Conservation (phyloP, 2,797 vertebrate genomes). For the Vipera latastei region DNA sequence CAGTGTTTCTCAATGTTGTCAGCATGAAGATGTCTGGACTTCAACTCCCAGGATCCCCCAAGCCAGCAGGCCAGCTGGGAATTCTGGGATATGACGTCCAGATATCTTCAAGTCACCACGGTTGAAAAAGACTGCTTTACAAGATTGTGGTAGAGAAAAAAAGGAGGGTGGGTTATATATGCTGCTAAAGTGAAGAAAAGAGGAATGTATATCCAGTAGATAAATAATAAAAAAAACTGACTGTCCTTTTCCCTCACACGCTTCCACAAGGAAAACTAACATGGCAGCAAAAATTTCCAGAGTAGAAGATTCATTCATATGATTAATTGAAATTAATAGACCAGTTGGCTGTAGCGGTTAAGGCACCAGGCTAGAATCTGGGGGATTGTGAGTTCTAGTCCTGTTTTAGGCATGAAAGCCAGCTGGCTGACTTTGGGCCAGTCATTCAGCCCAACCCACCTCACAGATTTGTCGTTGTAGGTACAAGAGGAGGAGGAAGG, state of each 20-base stretch:
- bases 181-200: not conserved
- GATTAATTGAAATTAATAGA: not conserved
- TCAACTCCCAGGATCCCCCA: not conserved
- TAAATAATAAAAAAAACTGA: not conserved
- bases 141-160: not conserved
- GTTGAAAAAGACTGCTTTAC: not conserved
- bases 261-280: not conserved
- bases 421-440: not conserved
- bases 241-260: not conserved
- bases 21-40: not conserved
- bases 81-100: not conserved
- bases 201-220: not conserved
- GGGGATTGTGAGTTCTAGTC: not conserved
- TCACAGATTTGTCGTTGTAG: not conserved
- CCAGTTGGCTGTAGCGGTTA: not conserved
- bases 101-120: not conserved
- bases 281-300: not conserved
- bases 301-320: not conserved
- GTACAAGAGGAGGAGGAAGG: not conserved
- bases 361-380: not conserved
- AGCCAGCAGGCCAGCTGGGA: not conserved
- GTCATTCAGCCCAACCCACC: not conserved
- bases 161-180: not conserved
- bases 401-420: not conserved
- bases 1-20: not conserved